Conservation (phyloP, 2,113 vertebrate species). For the Diglossa brunneiventris region DNA sequence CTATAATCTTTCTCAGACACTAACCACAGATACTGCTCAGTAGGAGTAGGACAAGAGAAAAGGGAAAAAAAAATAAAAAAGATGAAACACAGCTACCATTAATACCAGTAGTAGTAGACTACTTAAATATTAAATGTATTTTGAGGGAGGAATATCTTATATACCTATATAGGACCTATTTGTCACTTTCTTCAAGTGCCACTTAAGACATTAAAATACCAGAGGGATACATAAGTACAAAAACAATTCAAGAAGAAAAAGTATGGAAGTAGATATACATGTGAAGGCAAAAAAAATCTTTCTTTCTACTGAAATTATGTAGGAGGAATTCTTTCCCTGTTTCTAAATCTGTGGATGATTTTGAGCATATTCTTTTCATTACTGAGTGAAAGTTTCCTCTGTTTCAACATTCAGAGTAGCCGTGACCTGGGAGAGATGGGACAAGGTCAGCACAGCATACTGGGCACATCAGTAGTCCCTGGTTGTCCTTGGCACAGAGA, state of each 20-base stretch:
- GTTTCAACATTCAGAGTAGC: not conserved
- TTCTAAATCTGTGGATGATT: not conserved
- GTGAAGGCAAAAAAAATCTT: not conserved
- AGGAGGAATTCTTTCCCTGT: not conserved
- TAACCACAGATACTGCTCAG: not conserved
- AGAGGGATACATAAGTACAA: not conserved
- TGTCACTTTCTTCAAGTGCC: not conserved
- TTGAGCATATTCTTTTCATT: not conserved
- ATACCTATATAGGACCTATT: not conserved
- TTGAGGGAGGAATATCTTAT: not conserved
- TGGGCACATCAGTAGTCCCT: not conserved
- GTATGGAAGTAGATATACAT: not conserved
- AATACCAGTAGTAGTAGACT: not conserved
- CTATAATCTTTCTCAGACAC: not conserved
- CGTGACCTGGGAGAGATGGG: not conserved
- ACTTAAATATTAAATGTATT: not conserved
- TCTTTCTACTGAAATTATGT: not conserved
- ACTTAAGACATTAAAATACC: not conserved
- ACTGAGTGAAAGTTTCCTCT: not conserved
- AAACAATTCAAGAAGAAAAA: not conserved
- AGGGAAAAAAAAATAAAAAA: fast-evolving
- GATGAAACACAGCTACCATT: not conserved
- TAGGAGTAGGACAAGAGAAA: not conserved
- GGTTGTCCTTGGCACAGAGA: not conserved
- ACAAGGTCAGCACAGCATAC: fast-evolving